Percentiles rank a stretch among this genome's conserved stretches.
These are phyloP conservation scores for Yponomeuta evonymella DNA, from an alignment of 2,888 invertebrate species.

Conservation along the genomic window DNA sequence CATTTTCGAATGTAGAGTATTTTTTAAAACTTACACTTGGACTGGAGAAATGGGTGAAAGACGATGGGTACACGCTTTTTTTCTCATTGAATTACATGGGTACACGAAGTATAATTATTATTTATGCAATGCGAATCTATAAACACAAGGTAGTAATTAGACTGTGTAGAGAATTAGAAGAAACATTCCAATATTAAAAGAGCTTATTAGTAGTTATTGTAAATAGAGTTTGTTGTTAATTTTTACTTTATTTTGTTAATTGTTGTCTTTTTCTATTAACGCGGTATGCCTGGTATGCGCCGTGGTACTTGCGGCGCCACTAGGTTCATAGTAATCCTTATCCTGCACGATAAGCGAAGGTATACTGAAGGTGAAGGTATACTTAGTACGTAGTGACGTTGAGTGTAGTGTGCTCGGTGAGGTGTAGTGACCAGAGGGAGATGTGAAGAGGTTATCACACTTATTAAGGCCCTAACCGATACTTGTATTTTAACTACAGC, in stretches of 20 bases:
- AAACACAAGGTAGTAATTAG: not conserved
- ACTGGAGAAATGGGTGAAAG: no score
- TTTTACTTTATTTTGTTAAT: slow-evolving; percentile 23
- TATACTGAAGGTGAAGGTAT: not conserved
- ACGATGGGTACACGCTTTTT: no score
- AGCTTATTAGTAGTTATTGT: slow-evolving; percentile 52
- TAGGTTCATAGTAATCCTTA: not conserved
- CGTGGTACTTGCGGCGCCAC: slow-evolving; percentile 1
- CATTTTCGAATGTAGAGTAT: no score
- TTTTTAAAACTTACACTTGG: no score
- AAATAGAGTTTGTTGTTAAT: slow-evolving; percentile 36
- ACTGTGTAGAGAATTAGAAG: slow-evolving; percentile 4
- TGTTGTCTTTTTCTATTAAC: slow-evolving; percentile 22
- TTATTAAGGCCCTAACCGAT: no score
- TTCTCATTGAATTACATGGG: not conserved
- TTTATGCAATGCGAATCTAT: slow-evolving; percentile 17
- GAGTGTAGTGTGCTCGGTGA: not conserved
- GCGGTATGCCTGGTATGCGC: slow-evolving; percentile 15
- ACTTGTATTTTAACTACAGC: no score
- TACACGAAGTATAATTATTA: not conserved
- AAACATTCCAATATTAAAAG: slow-evolving; percentile 58
- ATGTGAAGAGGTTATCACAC: no score
- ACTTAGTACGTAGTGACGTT: not conserved
- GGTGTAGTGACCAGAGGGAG: not conserved
- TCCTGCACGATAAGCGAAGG: not conserved